Evolutionary conservation across 64 coral and sea anemone genomes (phyloP), one percentile per base, ranked within the genome.

Genomic region (Montipora sp.): DNA sequence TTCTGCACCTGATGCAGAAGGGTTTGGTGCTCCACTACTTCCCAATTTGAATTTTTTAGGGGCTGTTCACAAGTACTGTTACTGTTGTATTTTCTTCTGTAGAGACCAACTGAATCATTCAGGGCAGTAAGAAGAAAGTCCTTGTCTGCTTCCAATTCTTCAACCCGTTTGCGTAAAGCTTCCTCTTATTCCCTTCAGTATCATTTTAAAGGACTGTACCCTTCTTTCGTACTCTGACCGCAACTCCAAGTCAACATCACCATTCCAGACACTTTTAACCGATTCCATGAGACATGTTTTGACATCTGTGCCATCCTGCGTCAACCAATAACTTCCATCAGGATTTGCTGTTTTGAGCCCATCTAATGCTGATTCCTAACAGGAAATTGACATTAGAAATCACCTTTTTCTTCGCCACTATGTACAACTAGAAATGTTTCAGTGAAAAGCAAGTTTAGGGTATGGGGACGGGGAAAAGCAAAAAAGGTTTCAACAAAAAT

Each of bases 11-110:
- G 79, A 21, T 93, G 91, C 55, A 75, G 46, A 16, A 93, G 91
- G 23, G 83, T 88, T 47, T 87, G 83, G 14, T 24, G 80, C 21
- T 93, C 83, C 5, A 93, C 91, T 18, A 93, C 91, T 78, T 93
- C 78, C 91, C 91, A 93, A 51, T 93, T 93, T 13, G 83, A 75
- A 88, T 88, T 80, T 15, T 93, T 93, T 7, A 93, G 65, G 1
- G 75, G 22, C 74, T 88, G 48, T 59, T 71, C 75, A n/a, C 75
- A 70, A 3, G 91, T 81, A 11, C 45, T 88, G 46, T 8, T 65
- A 23, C 9, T 80, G 22, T 93, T 72, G 51, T 46, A 88, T 21
- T 88, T 88, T 18, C 71, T 87, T 27, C 72, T 87, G 24, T 93
- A 93, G 8, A 68, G 63, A 4, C 73, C 12, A 16, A 93, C 58